Evolutionary conservation across 2,888 invertebrate genomes (phyloP), one percentile per base, ranked within the genome.

Genomic region (Cheilosia soror): DNA sequence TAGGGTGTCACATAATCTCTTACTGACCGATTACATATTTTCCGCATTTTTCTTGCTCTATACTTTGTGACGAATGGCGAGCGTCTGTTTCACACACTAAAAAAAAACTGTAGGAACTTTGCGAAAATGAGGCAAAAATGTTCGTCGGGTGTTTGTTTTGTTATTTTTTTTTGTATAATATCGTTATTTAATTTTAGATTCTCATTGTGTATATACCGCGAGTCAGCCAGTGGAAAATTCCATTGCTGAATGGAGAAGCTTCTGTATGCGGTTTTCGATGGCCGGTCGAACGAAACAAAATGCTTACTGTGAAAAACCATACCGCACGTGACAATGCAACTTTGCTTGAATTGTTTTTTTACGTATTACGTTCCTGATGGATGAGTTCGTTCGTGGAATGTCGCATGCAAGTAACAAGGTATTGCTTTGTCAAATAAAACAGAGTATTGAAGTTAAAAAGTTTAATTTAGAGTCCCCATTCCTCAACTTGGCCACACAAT

Each of bases 131-230:
- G 29, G 25, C 53, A 76, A 68, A 68, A 60, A 60, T n/a, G 27
- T 68, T 60, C 58, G 44, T 31, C 37, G 60, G 47, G 47, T 47
- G 57, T 57, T 60, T 20, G 6, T 37, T 51, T 60, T 65, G 7
- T 51, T n/a, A 25, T 49, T 31, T 40, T 71, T 78, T 71, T 42
- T 37, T 11, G 37, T 37, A 11, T 51, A 40, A 11, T 51, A 40
- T 68, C 55, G 66, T 69, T 71, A 71, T 71, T 72, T 79, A 79
- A 79, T 79, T 72, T 79, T 79, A 79, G 79, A 79, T 47, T 53
- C 71, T 27, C 5, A 11, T 47, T 40, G 37, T 47, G 53, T 55
- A 69, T 71, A 44, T 33, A 62, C 20, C 20, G 62, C 69, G 15
- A 57, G 63, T 47, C 55, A 71, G 58, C 65, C 65, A 79, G 72